Evolutionary conservation across 1,140 invertebrate species (phyloP), one percentile per base, ranked within the genome.

Genomic region (Eufriesea mexicana): DNA sequence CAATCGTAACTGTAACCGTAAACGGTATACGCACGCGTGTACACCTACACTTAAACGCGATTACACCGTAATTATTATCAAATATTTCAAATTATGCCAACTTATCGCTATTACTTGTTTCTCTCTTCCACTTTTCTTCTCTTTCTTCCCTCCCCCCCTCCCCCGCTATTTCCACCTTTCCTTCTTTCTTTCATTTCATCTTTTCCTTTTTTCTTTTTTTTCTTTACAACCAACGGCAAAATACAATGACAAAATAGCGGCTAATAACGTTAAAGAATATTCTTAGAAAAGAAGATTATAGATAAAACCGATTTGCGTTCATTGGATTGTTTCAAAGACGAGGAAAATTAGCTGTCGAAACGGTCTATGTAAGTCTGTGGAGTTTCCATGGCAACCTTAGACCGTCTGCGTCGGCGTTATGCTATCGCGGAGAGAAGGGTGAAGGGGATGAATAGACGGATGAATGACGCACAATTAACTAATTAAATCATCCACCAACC

Each of bases 401-500:
- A 91, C 87, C 90, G 90, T 91, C 89, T 86, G 87, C 71, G 84
- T 81, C 87, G 80, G 85, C 68, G 82, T 81, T 86, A 78, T 84
- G 89, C 61, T 64, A 86, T 84, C 79, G 77, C 72, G 51, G 79
- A 81, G 85, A 75, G 79, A 88, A 85, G 87, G 86, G 85, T 74
- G 83, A 90, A 91, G 91, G 92, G 93, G 91, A 93, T 93, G 92
- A 93, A 94, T 93, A 93, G 93, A 93, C 93, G 93, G 93, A 93
- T 94, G 93, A 93, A 94, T 94, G 93, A 93, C 93, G 92, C 93
- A 94, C 93, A 94, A 94, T 94, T 94, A 94, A 93, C 93, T 94
- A 93, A 94, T 94, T 94, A 93, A 94, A 94, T 94, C 93, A 93
- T 94, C 93, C 92, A 81, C 92, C 92, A 90, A 93, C 92, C 91